Percentiles rank a stretch among this genome's conserved stretches.
phyloP scores from a whole-genome alignment of 1,140 invertebrate genomes.

The Cotesia chilonis region DNA sequence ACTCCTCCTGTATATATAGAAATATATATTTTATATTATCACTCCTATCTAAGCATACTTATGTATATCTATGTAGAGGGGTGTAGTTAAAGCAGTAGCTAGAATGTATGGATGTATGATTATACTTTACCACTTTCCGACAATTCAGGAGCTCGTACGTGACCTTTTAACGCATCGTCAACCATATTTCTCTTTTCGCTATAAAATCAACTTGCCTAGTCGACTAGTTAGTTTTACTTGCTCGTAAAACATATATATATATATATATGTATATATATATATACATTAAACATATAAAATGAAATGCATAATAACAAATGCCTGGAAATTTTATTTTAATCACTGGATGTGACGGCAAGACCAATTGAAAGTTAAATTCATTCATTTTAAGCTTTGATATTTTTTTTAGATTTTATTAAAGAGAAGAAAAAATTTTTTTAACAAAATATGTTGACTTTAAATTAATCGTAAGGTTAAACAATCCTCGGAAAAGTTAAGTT shows the following conservation, averaged over 20 bases:
- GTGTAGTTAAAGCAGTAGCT: too few relatives aligned
- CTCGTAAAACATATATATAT: neutral
- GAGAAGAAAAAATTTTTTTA: neutral
- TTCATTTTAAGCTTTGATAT: slow-evolving; percentile 3
- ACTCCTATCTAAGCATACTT: too few relatives aligned
- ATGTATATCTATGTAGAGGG: too few relatives aligned
- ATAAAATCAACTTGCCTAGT: slow-evolving; percentile 16
- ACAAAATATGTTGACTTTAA: neutral
- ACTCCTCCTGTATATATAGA: too few relatives aligned
- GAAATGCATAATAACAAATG: slow-evolving; percentile 1
- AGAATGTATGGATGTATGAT: slow-evolving; percentile 3
- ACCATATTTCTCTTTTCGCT: slow-evolving; percentile 17
- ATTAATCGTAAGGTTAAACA: neutral
- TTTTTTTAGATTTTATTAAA: neutral
- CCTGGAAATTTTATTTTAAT: slow-evolving; percentile 22
- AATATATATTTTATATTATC: too few relatives aligned
- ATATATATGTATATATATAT: too few relatives aligned
- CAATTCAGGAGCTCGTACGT: slow-evolving; percentile 9
- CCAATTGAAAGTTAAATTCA: neutral
- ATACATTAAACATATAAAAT: too few relatives aligned
- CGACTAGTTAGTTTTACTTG: neutral
- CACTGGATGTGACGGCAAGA: slow-evolving; percentile 17
- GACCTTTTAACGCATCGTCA: slow-evolving; percentile 25
- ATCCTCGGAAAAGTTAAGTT: neutral
- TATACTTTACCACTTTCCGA: slow-evolving; percentile 20